Evolutionary conservation across 2,797 vertebrate species (phyloP).

Genomic region (Microctenopoma lineatum): DNA sequence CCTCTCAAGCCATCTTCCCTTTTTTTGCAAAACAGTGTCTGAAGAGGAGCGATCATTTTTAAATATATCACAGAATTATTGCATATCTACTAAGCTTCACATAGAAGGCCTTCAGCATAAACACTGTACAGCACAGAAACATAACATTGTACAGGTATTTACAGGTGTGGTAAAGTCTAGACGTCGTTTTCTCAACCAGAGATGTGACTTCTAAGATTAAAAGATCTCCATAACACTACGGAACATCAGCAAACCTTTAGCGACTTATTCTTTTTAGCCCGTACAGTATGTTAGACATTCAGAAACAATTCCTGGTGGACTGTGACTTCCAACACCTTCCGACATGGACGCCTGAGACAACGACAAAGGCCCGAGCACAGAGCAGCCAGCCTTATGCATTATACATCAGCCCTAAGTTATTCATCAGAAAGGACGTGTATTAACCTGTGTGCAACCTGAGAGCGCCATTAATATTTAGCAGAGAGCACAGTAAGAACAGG

Average conservation of each 20-base stretch:
- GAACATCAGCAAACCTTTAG: not conserved
- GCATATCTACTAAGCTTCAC: conserved; percentile 16
- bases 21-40: conserved; percentile 58
- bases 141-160: not conserved
- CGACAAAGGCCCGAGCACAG: conserved; percentile 45
- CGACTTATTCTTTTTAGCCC: not conserved
- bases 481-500: conserved; percentile 44
- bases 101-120: conserved; percentile 25
- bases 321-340: conserved; percentile 33
- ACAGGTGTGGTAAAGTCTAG: not conserved
- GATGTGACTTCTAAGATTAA: not conserved
- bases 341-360: conserved; percentile 56
- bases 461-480: conserved; percentile 75
- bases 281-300: conserved; percentile 13
- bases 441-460: conserved; percentile 72
- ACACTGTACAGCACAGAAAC: not conserved
- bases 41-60: conserved; percentile 51
- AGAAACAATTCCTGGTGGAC: conserved; percentile 25
- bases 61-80: conserved; percentile 27
- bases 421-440: conserved; percentile 71
- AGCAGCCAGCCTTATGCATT: conserved; percentile 68
- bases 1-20: conserved; percentile 54
- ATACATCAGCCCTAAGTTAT: conserved; percentile 74
- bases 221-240: no score
- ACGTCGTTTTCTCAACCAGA: not conserved